These are phyloP conservation scores for Suillia variegata DNA, from an alignment of 2,888 invertebrate genomes.

Conservation along the genomic window DNA sequence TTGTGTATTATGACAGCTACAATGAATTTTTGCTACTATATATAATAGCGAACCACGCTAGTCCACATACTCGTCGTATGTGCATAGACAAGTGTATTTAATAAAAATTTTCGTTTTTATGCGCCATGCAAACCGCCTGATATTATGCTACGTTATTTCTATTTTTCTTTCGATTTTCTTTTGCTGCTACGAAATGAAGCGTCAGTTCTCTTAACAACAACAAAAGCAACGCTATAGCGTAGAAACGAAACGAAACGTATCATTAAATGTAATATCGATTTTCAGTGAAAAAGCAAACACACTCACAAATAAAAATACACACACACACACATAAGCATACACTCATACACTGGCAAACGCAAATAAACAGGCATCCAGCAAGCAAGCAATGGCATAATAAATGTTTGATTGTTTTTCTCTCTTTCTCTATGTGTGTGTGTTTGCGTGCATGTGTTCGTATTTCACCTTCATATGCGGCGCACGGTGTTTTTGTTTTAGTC, in stretches of 20 bases:
- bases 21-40: too few species aligned
- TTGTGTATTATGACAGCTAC: too few species aligned
- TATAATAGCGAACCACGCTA: too few species aligned
- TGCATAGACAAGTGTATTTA: too few species aligned
- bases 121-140: neutral
- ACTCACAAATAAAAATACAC: too few species aligned
- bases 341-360: neutral
- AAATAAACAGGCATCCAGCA: neutral
- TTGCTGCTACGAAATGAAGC: too few species aligned
- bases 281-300: conserved; percentile 6
- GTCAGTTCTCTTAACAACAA: too few species aligned
- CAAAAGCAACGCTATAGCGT: too few species aligned
- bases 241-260: neutral
- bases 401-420: neutral
- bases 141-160: conserved; percentile 4
- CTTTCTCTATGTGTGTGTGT: neutral
- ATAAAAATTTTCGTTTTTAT: neutral
- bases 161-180: neutral
- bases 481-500: conserved; percentile 1
- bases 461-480: neutral
- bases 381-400: neutral
- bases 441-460: conserved; percentile 1
- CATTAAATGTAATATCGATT: conserved; percentile 15
- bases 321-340: neutral
- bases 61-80: too few species aligned